Base-by-base conservation (phyloP, 2,113 vertebrate genomes). In the Corythaixoides concolor region DNA sequence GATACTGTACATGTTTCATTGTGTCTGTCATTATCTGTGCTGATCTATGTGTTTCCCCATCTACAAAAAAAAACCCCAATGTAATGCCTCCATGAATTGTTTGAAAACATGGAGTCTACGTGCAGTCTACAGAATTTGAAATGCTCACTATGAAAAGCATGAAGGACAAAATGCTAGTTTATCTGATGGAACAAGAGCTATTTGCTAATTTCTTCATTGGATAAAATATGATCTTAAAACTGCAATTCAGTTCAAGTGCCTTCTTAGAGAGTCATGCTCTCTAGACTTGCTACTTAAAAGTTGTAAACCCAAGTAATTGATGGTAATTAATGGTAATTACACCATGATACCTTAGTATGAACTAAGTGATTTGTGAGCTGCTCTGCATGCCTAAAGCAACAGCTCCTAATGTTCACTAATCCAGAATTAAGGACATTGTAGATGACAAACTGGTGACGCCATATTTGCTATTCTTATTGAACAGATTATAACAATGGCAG, bases 51-150 rank as follows among this genome's bases (percentile, higher is more conserved):
- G 32, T 73, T 59, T 69, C 49, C 15, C 8, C 18, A 8, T 6
- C 33, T 39, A 47, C 32, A 62, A 63, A 87, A 89, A 28, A 7
- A 0, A 26, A 9, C 6, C 1, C 2, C 0, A 2, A 49, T 59
- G n/a, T n/a, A 60, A 63, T 58, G 15, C 22, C 32, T 28, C 19
- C 35, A 37, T 37, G 26, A 84, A 37, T 15, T 59, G 6, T 43
- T 68, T 55, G 28, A 72, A 90, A 89, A 39, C 12, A 60, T 5
- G 7, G 15, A 68, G 15, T 56, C 68, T 62, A 62, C 19, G 21
- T 12, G 6, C n/a, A 79, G 43, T 22, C 58, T 70, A 50, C 6
- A 33, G 21, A 72, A 49, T 85, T 81, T 59, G 2, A 69, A 39
- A 19, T 63, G 62, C 14, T 87, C 19, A 50, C 32, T 49, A 15